Percentiles rank a stretch among this genome's conserved stretches.
Conservation (phyloP, 2,113 vertebrate genomes). For the Oreochromis aureus region DNA sequence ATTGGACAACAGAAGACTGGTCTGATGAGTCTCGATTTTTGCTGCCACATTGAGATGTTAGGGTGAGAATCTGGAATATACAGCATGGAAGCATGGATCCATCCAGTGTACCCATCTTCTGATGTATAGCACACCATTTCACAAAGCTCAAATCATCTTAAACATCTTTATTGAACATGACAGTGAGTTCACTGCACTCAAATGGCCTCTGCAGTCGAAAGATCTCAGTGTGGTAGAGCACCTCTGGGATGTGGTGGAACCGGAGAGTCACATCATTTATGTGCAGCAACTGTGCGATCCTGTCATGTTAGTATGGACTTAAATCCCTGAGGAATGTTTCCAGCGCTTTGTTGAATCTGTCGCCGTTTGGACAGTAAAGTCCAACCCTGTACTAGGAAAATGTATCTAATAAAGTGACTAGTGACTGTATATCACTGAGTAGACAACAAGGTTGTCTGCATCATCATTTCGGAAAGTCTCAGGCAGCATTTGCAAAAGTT, state of each 20-base stretch:
- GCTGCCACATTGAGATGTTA: not conserved
- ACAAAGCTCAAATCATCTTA: not conserved
- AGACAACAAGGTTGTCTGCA: not conserved
- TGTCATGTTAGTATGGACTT: not conserved
- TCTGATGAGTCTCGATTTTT: not conserved
- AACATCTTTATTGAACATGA: not conserved
- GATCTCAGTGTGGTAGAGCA: not conserved
- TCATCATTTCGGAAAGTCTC: not conserved
- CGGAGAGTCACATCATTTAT: not conserved
- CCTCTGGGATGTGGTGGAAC: not conserved
- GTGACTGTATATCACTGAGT: not conserved
- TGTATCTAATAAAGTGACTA: not conserved
- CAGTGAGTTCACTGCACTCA: not conserved
- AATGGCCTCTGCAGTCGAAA: not conserved
- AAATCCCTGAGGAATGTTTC: not conserved
- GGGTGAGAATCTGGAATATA: not conserved
- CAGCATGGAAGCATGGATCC: not conserved
- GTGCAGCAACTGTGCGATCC: not conserved
- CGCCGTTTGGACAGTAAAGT: not conserved
- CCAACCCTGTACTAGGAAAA: not conserved
- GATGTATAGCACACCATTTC: not conserved
- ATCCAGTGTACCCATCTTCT: not conserved
- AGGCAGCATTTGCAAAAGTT: not conserved
- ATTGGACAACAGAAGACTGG: not conserved
- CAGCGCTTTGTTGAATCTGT: not conserved